Evolutionary conservation across 2,113 vertebrate genomes (phyloP).

Genomic region (Rhinolophus ferrumequinum): DNA sequence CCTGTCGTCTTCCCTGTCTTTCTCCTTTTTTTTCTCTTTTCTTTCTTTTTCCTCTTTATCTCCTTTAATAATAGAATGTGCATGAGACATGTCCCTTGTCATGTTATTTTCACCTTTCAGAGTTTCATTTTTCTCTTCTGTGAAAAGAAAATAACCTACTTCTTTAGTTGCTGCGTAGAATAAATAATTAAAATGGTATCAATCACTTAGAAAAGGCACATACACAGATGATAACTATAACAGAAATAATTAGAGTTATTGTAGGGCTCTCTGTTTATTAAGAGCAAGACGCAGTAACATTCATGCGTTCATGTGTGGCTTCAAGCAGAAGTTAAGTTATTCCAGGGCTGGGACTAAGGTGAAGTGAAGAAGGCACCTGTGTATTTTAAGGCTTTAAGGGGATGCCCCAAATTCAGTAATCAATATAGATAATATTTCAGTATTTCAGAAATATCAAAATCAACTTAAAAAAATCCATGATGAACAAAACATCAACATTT

Average conservation of each 20-base stretch:
- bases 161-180: not conserved
- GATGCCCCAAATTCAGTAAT: not conserved
- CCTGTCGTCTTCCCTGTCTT: not conserved
- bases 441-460: conserved; percentile 11
- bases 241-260: not conserved
- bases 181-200: conserved; percentile 45
- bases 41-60: not conserved
- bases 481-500: conserved; percentile 43
- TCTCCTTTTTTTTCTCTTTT: not conserved
- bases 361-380: not conserved
- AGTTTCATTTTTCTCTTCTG: not conserved
- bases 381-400: not conserved
- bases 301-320: not conserved
- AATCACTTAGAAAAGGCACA: not conserved
- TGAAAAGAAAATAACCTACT: conserved; percentile 39
- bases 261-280: not conserved
- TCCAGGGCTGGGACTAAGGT: not conserved
- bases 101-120: conserved; percentile 25
- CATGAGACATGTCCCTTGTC: not conserved
- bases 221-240: not conserved
- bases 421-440: not conserved
- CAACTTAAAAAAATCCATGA: not conserved
- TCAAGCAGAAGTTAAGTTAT: not conserved
- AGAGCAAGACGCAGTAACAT: not conserved
- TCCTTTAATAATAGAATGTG: not conserved